Percentiles rank a stretch among this genome's conserved stretches.
Evolutionary conservation across 2,113 vertebrate genomes (phyloP).

Genomic region (Otus sunia): DNA sequence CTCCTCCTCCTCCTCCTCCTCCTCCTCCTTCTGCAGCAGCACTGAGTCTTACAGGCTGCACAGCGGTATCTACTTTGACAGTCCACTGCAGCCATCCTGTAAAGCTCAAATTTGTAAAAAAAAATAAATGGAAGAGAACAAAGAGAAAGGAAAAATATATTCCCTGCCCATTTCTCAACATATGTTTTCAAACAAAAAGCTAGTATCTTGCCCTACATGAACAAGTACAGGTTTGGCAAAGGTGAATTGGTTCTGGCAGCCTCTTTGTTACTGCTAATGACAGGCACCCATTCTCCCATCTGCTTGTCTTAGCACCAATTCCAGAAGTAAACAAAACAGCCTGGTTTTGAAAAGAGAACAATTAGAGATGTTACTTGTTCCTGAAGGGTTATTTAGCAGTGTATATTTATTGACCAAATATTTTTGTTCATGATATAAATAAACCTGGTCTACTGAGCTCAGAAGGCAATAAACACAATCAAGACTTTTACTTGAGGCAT

Average conservation of each 20-base stretch:
- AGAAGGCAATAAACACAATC: background rate
- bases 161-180: background rate
- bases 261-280: slow-evolving; percentile 1
- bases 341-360: slow-evolving; percentile 36
- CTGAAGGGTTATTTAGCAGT: slow-evolving; percentile 8
- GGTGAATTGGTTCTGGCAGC: background rate
- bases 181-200: background rate
- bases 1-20: background rate
- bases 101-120: background rate
- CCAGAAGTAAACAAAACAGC: background rate
- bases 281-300: background rate
- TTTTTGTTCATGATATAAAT: slow-evolving; percentile 46
- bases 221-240: background rate
- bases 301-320: background rate
- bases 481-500: background rate
- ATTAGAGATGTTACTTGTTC: background rate
- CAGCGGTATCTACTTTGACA: background rate
- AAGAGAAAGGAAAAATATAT: background rate
- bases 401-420: slow-evolving; percentile 56
- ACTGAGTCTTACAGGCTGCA: slow-evolving; percentile 9
- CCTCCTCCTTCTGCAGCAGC: background rate
- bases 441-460: background rate
- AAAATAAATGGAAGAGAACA: background rate
- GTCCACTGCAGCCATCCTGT: background rate
- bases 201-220: background rate